Evolutionary conservation across 2,113 vertebrate genomes (phyloP).

Genomic region (Malurus cyaneus): DNA sequence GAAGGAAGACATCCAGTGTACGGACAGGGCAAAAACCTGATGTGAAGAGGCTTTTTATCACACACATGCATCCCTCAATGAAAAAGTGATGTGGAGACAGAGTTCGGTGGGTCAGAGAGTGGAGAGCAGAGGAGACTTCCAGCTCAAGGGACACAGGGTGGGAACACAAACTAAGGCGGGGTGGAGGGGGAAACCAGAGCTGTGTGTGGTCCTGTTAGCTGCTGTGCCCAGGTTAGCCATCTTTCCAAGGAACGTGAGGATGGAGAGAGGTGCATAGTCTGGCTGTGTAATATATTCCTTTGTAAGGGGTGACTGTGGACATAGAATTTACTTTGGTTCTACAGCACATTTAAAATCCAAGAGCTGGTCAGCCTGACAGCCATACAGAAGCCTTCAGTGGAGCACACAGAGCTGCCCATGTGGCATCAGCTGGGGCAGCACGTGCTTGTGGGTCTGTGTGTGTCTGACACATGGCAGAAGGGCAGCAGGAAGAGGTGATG

Average conservation of each 20-base stretch:
- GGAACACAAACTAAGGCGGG: background rate
- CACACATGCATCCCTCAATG: accelerated
- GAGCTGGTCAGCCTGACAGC: background rate
- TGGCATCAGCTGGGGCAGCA: background rate
- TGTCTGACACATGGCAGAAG: background rate
- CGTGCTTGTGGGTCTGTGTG: accelerated
- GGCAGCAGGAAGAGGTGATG: background rate
- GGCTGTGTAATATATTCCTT: background rate
- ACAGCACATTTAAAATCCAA: background rate
- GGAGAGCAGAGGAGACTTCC: background rate
- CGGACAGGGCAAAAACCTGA: background rate
- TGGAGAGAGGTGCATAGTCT: background rate
- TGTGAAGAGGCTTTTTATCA: background rate
- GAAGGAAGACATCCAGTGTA: background rate
- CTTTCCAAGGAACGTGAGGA: background rate
- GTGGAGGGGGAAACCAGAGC: background rate
- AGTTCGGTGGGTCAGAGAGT: background rate
- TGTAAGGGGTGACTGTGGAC: background rate
- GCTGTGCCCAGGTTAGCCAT: accelerated
- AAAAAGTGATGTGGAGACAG: background rate
- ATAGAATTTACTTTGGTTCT: background rate
- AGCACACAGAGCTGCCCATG: background rate
- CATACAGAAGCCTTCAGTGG: background rate
- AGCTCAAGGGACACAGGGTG: background rate
- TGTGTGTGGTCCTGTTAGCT: background rate